Evolutionary conservation across 1,140 invertebrate species (phyloP).

Genomic region (Drosophila varians): DNA sequence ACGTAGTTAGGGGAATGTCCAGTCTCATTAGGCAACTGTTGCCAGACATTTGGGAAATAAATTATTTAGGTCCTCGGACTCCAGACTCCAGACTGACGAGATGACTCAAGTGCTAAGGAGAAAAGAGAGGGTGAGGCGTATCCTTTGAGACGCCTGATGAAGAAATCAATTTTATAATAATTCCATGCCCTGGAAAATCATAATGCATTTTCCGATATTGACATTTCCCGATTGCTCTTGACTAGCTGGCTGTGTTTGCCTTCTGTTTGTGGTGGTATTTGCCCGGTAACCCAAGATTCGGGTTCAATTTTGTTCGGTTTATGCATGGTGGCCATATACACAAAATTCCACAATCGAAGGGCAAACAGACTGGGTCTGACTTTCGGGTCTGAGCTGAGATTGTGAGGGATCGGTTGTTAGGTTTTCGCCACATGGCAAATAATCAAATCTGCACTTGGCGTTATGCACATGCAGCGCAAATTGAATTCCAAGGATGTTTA

Average conservation of each 20-base stretch:
- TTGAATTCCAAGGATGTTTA: conserved; percentile 44
- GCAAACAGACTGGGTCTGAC: conserved; percentile 49
- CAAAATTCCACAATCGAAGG: conserved; percentile 36
- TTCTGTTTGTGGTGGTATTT: conserved; percentile 39
- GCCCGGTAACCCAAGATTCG: conserved; percentile 9
- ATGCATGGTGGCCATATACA: conserved; percentile 23
- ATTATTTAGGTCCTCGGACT: conserved; percentile 53
- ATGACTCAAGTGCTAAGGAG: not conserved
- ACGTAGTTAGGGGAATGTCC: not conserved
- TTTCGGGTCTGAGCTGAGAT: conserved; percentile 30
- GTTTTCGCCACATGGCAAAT: conserved; percentile 38
- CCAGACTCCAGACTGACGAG: not conserved
- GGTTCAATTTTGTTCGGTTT: conserved; percentile 13
- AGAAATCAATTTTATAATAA: conserved; percentile 37
- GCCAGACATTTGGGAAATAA: conserved; percentile 60
- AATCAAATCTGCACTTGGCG: conserved; percentile 52
- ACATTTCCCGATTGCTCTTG: conserved; percentile 36
- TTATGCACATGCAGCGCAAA: conserved; percentile 42
- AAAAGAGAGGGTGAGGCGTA: not conserved
- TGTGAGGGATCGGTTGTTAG: conserved; percentile 4
- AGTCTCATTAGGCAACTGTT: conserved; percentile 59
- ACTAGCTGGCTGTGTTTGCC: conserved; percentile 46
- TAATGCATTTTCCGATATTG: conserved; percentile 57
- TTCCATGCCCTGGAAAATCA: conserved; percentile 17
- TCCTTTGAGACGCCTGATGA: not conserved